phyloP scores from a whole-genome alignment of 2,797 vertebrate species.

The Chlorospingus flavigularis region DNA sequence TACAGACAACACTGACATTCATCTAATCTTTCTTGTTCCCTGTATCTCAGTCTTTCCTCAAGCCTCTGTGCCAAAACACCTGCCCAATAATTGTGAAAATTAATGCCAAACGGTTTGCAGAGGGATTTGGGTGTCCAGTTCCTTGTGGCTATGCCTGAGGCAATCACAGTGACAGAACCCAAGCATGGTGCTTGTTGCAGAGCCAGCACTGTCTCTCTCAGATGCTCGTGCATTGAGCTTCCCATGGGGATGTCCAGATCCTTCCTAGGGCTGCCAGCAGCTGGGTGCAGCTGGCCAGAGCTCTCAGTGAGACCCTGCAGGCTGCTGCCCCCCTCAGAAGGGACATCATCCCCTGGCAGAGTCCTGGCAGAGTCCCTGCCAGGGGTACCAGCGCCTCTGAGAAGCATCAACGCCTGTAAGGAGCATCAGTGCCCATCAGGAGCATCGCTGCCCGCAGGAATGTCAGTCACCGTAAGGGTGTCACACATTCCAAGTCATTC shows the following conservation, averaged over 20 bases:
- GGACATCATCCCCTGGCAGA: fast-evolving
- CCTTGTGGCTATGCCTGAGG: neutral
- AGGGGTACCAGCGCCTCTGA: no score
- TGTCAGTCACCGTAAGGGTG: neutral
- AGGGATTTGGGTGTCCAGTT: neutral
- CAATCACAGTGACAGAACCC: no score
- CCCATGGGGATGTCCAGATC: fast-evolving
- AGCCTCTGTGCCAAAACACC: neutral
- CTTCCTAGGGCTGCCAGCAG: neutral
- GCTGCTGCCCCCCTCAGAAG: neutral
- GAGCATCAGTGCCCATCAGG: neutral
- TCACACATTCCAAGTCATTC: no score
- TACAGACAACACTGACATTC: neutral
- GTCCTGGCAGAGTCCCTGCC: neutral
- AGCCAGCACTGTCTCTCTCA: neutral
- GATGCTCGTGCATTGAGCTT: neutral
- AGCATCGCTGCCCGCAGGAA: neutral
- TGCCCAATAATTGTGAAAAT: neutral
- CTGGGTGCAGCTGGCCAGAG: neutral
- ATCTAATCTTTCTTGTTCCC: neutral
- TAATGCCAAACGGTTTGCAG: neutral
- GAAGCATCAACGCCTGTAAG: neutral
- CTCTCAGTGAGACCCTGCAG: neutral
- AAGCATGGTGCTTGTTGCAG: neutral
- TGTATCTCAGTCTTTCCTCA: neutral